Evolutionary conservation across 1,140 invertebrate genomes (phyloP).

Genomic region (Brachionus rubens): DNA sequence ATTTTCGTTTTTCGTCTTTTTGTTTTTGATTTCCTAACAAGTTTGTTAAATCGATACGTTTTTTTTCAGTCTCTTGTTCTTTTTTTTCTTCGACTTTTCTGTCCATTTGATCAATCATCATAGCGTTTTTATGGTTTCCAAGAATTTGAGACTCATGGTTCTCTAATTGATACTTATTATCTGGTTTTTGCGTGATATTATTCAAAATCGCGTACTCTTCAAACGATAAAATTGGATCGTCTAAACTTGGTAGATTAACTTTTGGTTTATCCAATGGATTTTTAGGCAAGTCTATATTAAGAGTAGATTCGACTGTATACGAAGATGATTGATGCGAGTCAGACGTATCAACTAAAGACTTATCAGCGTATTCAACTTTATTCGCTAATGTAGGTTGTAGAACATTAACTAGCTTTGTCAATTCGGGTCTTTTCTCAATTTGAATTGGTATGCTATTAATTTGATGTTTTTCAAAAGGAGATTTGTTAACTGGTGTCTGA

Average conservation of each 20-base stretch:
- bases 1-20: no score
- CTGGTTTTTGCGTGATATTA: constrained; percentile 1
- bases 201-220: constrained; percentile 24
- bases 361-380: no score
- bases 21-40: no score
- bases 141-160: background rate
- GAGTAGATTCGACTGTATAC: background rate
- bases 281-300: background rate
- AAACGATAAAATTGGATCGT: constrained; percentile 35
- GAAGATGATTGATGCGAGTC: background rate
- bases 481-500: no score
- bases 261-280: constrained; percentile 16
- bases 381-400: background rate
- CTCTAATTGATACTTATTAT: background rate
- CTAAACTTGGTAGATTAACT: constrained; percentile 21
- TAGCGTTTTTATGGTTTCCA: background rate
- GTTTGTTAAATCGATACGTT: no score
- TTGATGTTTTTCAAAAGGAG: no score
- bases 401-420: background rate
- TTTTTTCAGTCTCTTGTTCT: no score
- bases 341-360: no score
- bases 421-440: background rate
- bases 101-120: background rate
- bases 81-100: no score
- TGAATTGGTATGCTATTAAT: background rate